Base-by-base conservation (phyloP, 2,888 invertebrate species). In the Diarsia dahlii region DNA sequence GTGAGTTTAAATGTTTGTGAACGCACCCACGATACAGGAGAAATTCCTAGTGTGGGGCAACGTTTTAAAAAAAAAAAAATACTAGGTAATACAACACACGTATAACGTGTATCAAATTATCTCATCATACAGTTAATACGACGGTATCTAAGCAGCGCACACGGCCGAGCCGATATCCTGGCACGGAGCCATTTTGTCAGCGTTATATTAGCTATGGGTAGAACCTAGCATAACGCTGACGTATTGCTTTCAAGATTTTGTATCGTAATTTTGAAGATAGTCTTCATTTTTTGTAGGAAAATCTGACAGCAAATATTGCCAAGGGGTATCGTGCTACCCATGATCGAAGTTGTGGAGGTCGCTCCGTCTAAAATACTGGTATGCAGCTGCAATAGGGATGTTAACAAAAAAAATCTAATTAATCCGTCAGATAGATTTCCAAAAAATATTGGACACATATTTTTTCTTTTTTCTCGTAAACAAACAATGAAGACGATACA, bases 121-220 rank as follows among this genome's bases (percentile, higher is more conserved):
- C 81, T 81, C 77, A 74, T 85, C 71, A 69, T 74, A 76, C 2
- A 81, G 69, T 74, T 85, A 81, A 83, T 82, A 52, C n/a, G 76
- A 58, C 64, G 67, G 62, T 82, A 75, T 84, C 83, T 82, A 78
- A 78, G 85, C 74, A 48, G 77, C 15, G 60, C 82, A 81, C 63
- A 71, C 64, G 65, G 62, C 50, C 71, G 46, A 63, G 72, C 86
- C 86, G 80, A 84, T 84, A 86, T 80, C 77, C 84, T 86, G 84
- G 84, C 84, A 80, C 71, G 28, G 45, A 34, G 84, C 84, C 84
- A 84, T 74, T 65, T 71, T 72, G 69, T 54, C 65, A 72, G 73
- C 45, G n/a, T 54, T n/a, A 72, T 54, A 9, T 54, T 45, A 72
- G 72, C n/a, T 72, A 70, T 39, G 12, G 12, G 15, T 62, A 52